Evolutionary conservation across 2,113 vertebrate species (phyloP), one percentile per base, ranked within the genome.

Genomic region (Smithornis capensis): DNA sequence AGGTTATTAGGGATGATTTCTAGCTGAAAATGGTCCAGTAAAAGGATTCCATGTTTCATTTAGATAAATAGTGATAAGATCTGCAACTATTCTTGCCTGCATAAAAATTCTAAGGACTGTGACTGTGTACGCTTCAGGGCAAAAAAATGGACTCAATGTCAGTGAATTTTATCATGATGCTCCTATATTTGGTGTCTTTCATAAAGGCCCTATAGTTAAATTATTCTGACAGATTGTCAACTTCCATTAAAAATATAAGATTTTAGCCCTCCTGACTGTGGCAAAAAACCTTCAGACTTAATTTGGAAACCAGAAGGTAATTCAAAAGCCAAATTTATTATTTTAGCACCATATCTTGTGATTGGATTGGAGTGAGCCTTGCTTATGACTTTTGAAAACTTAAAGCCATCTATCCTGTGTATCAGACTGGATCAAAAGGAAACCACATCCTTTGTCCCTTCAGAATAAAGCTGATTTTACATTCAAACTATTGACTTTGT

Each of bases 211-310:
- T 37, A 37, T n/a, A 40, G 38, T 56, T 80, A 42, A 14, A 64
- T 63, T 90, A 81, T 56, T 94, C 67, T 90, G 86, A 67, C 87
- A 93, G 42, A 68, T 69, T 93, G 78, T 71, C 93, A 90, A 47
- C 27, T 95, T 95, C 37, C 47, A 92, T 83, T 93, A 62, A 80
- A 77, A 92, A 57, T 67, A 7, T 2, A 53, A 24, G 3, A 2
- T 77, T 92, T 82, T 74, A 47, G 14, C 23, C 33, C 10, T 90
- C 29, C 45, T 91, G 45, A 64, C 13, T 25, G 19, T 50, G 14
- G 24, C 15, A 87, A 89, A 92, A 87, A n/a, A 0, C 0, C 17
- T 91, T 33, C 53, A 53, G 35, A 63, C 23, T 80, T 40, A 81
- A 81, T 78, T 21, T 75, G 73, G 89, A 81, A 65, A 89, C 19